Evolutionary conservation across 2,113 vertebrate species (phyloP).

Genomic region (Piaya cayana): DNA sequence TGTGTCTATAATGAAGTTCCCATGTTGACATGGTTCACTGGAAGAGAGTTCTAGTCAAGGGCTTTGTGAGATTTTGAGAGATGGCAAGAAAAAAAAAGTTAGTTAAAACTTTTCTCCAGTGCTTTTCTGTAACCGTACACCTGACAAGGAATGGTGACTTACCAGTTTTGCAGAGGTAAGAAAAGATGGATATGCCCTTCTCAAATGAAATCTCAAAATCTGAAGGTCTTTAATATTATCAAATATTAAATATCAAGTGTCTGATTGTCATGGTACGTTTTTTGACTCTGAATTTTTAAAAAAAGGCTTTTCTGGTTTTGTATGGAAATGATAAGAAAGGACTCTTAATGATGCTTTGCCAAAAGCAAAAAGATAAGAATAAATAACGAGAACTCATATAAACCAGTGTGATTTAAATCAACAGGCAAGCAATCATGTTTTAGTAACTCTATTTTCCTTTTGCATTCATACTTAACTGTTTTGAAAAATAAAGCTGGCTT

Average conservation of each 20-base stretch:
- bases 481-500: background rate
- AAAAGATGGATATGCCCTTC: background rate
- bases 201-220: background rate
- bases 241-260: background rate
- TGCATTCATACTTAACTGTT: background rate
- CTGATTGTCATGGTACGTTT: background rate
- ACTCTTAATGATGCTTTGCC: background rate
- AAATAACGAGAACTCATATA: background rate
- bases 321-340: background rate
- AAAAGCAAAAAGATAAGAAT: background rate
- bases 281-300: background rate
- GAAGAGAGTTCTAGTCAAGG: background rate
- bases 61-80: background rate
- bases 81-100: background rate
- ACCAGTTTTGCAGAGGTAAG: background rate
- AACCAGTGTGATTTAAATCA: background rate
- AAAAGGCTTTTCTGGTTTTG: background rate
- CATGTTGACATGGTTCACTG: background rate
- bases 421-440: background rate
- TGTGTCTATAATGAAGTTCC: background rate
- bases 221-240: background rate
- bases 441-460: background rate
- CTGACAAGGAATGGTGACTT: background rate
- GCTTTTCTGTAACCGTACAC: background rate
- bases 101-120: background rate